Evolutionary conservation across 2,797 vertebrate genomes (phyloP), one percentile per base, ranked within the genome.

Genomic region (Chrysocyon brachyurus): DNA sequence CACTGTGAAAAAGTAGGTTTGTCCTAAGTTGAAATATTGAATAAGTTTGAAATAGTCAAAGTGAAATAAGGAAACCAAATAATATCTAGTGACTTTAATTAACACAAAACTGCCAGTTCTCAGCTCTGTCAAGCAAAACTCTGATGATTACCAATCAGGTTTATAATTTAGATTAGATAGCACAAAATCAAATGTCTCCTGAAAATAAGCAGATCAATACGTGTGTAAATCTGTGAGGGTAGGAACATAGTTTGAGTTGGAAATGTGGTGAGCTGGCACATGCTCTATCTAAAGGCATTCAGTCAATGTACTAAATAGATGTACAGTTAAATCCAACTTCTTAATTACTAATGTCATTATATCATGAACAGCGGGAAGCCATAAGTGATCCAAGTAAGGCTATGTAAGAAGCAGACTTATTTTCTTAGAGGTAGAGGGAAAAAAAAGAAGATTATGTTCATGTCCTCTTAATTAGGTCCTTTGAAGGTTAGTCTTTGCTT

Each of bases 61-160:
- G 3, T 79, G 14, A 95, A 87, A 72, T 36, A 87, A 36, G 21
- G 21, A 36, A 70, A 73, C 12, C 73, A 63, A 70, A 83, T 63
- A 89, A 28, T 95, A 91, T 57, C n/a, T 57, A 91, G 4, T 82
- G 31, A 63, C 19, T 96, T 93, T 12, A 96, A 21, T 61, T 94
- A 19, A 91, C 24, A 11, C 7, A 40, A 64, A 92, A 31, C 87
- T 17, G 12, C 16, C 49, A 92, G 14, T 97, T 92, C 36, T 70
- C 77, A 15, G 17, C 22, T 83, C 90, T 33, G n/a, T 92, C 26
- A 87, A 83, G 4, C 36, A 85, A 87, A 17, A 90, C 14, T 64
- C n/a, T 90, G 7, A 54, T 78, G 17, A 61, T 77, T 90, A 26
- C 19, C 24, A 66, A 49, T 46, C 19, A 3, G 10, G 1, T 24